Base-by-base conservation (phyloP, 2,797 vertebrate genomes). In the Tinamus major region DNA sequence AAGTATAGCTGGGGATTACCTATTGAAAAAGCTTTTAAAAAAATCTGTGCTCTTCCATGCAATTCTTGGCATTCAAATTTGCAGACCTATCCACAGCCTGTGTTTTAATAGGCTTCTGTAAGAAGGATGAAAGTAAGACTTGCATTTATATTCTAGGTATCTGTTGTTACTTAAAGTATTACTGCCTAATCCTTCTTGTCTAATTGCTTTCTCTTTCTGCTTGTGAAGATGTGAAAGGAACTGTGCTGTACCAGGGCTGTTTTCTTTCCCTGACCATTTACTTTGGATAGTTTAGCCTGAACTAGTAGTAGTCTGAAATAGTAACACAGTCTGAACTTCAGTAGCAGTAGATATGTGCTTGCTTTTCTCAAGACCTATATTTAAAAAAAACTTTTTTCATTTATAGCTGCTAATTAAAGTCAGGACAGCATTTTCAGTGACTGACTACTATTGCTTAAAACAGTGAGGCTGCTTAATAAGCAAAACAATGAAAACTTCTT, bases 351-450 rank as follows among this genome's bases (percentile, higher is more conserved):
- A 77, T 87, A 64, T 78, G 16, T 63, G 87, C 79, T 93, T 93
- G 48, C 64, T 92, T 92, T 96, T 90, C 88, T 94, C 48, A 42
- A 84, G 68, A 41, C 85, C 56, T 95, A 76, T 78, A 65, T 85
- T 48, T 35, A 35, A 35, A 35, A 35, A 35, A 35, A 35, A 6
- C 8, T 35, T 35, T 97, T 97, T 96, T 81, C 89, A 59, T 87
- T 61, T 93, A 65, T 97, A 96, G 96, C 95, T 96, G 97, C 98
- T 97, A 97, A 97, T 97, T 98, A 97, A 96, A 96, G 97, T 96
- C 97, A 97, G 82, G 70, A 68, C 89, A 97, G 89, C 53, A 90
- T 92, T 96, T 96, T 75, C 85, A 82, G 44, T 97, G 97, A 98
- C 97, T 97, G 96, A 96, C 93, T 95, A 96, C 93, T 95, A 96